phyloP scores from a whole-genome alignment of 2,888 invertebrate genomes.

The Periphyllus acericola region DNA sequence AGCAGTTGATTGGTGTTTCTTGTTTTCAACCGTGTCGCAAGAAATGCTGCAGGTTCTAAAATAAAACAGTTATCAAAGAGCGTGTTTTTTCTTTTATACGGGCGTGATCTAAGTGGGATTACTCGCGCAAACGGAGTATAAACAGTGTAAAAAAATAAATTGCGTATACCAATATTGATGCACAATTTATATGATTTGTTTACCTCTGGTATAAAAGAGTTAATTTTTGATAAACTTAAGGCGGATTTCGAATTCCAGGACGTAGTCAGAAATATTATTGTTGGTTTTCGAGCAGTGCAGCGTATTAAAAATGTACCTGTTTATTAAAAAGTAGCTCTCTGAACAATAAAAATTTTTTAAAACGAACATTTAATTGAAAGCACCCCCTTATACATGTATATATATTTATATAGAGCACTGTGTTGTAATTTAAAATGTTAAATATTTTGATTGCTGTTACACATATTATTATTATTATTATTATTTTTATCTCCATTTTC shows the following conservation, averaged over 20 bases:
- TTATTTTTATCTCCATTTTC: background rate
- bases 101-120: background rate
- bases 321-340: too few relatives aligned
- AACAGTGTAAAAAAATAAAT: too few relatives aligned
- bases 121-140: background rate
- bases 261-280: background rate
- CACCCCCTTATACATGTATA: too few relatives aligned
- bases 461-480: background rate
- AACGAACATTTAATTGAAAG: too few relatives aligned
- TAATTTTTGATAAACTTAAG: conserved; percentile 5
- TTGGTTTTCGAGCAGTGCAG: too few relatives aligned
- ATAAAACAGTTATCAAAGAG: background rate
- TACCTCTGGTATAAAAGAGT: background rate
- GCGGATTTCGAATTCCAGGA: background rate
- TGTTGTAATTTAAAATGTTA: background rate
- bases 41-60: background rate
- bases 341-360: too few relatives aligned
- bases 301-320: too few relatives aligned
- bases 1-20: too few relatives aligned
- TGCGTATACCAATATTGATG: background rate
- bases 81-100: background rate
- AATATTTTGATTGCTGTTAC: background rate
- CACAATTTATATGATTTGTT: background rate
- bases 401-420: too few relatives aligned
- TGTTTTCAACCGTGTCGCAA: background rate